These are phyloP conservation scores for Platyrinchus mystaceus DNA, from an alignment of 2,797 vertebrate species.

Conservation along the genomic window DNA sequence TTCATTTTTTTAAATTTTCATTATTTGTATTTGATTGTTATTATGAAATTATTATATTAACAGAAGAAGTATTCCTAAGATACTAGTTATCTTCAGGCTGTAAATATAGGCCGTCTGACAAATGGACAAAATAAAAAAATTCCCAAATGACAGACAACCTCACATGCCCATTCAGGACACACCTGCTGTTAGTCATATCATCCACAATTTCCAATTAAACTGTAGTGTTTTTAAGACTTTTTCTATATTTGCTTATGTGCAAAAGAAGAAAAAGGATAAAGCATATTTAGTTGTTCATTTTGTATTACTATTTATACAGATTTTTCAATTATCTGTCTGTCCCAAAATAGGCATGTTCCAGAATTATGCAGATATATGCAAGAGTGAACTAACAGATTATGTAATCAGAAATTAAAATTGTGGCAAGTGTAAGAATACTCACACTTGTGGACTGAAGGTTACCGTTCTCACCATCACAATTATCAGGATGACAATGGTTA, in stretches of 20 bases:
- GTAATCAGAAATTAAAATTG: background rate
- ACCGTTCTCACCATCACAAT: conserved; percentile 83
- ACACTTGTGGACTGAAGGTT: conserved; percentile 85
- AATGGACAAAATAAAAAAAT: background rate
- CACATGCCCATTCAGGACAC: background rate
- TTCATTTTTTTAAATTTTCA: background rate
- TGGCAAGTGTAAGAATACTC: conserved; percentile 58
- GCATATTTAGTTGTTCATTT: background rate
- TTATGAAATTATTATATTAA: background rate
- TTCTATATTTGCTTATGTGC: background rate
- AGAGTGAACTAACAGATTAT: background rate
- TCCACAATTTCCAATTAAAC: background rate
- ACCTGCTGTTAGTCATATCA: background rate
- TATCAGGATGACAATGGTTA: conserved; percentile 85
- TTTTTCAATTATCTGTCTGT: background rate
- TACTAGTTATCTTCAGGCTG: background rate
- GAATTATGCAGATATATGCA: background rate
- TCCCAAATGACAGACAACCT: background rate
- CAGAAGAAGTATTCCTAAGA: background rate
- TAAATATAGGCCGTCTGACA: background rate
- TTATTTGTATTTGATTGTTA: background rate
- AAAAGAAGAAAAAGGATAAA: background rate
- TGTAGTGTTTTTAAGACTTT: background rate
- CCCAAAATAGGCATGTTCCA: background rate
- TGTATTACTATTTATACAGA: background rate